Conservation (phyloP, 2,888 invertebrate species). For the Podotricha telesiphe region DNA sequence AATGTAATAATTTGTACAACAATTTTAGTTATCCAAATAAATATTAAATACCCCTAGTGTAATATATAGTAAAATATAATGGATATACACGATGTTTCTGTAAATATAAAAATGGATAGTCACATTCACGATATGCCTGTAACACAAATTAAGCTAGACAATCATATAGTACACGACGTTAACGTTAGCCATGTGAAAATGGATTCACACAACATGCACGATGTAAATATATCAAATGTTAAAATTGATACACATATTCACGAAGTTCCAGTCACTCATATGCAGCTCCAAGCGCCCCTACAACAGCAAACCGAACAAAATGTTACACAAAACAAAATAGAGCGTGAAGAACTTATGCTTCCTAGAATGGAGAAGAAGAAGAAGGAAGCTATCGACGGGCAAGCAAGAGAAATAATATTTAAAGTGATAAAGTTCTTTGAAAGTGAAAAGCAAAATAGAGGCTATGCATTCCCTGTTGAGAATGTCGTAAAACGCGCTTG, state of each 20-base stretch:
- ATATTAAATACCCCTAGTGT: slow-evolving; percentile 7
- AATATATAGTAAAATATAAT: slow-evolving; percentile 21
- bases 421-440: slow-evolving; percentile 79
- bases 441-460: slow-evolving; percentile 77
- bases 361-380: slow-evolving; percentile 69
- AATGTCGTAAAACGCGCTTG: slow-evolving; percentile 77
- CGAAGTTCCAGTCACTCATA: slow-evolving; percentile 37
- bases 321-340: slow-evolving; percentile 42
- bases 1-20: slow-evolving; percentile 1
- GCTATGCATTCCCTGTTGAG: slow-evolving; percentile 76
- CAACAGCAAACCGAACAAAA: slow-evolving; percentile 38
- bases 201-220: slow-evolving; percentile 36
- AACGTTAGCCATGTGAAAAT: slow-evolving; percentile 35
- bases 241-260: slow-evolving; percentile 32
- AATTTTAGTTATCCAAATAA: slow-evolving; percentile 1
- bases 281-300: slow-evolving; percentile 36
- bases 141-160: slow-evolving; percentile 30
- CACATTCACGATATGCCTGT: slow-evolving; percentile 47
- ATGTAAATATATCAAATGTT: slow-evolving; percentile 34
- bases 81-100: slow-evolving; percentile 36
- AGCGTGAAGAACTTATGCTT: slow-evolving; percentile 49
- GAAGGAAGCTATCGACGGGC: slow-evolving; percentile 76
- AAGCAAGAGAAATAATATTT: slow-evolving; percentile 75
- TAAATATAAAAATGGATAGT: slow-evolving; percentile 45
- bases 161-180: slow-evolving; percentile 33